A percentile compares a stretch with the other conserved stretches of the same genome.
Evolutionary conservation across 2,888 invertebrate species (phyloP).

Genomic region (Neoitamus cyanurus): DNA sequence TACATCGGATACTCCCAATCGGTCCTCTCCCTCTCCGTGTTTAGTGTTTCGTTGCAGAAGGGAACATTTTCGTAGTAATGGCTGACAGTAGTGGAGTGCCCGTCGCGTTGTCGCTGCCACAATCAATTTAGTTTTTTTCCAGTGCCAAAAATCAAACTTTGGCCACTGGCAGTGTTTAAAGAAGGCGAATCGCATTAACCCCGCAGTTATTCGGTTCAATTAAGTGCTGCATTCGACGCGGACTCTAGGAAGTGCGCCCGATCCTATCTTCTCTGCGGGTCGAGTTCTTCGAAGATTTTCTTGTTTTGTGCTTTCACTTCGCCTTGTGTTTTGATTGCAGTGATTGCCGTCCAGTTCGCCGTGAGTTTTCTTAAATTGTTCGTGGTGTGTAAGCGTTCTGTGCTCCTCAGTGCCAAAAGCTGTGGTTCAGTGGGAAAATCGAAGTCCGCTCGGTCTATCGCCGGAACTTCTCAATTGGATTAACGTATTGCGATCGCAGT

Average conservation of each 20-base stretch:
- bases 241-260: not conserved
- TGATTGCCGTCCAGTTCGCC: not conserved
- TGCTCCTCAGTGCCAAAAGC: not conserved
- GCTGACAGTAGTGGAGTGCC: slow-evolving; percentile 22
- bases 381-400: not conserved
- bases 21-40: not conserved
- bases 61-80: slow-evolving; percentile 17
- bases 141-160: slow-evolving; percentile 23
- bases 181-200: not conserved
- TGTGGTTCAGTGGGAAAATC: not conserved
- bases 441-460: not conserved
- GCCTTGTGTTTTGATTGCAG: slow-evolving; percentile 4
- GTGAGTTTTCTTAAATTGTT: not conserved
- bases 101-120: not conserved
- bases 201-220: not conserved
- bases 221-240: not conserved
- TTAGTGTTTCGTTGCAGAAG: not conserved
- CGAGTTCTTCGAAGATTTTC: not conserved
- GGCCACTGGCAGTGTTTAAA: slow-evolving; percentile 6
- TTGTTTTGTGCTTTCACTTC: slow-evolving; percentile 11
- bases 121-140: slow-evolving; percentile 20
- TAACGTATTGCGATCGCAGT: not conserved
- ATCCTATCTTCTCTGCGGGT: not conserved
- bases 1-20: not conserved
- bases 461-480: not conserved